Conservation (phyloP, 2,888 invertebrate genomes). For the Calameuta idolon region DNA sequence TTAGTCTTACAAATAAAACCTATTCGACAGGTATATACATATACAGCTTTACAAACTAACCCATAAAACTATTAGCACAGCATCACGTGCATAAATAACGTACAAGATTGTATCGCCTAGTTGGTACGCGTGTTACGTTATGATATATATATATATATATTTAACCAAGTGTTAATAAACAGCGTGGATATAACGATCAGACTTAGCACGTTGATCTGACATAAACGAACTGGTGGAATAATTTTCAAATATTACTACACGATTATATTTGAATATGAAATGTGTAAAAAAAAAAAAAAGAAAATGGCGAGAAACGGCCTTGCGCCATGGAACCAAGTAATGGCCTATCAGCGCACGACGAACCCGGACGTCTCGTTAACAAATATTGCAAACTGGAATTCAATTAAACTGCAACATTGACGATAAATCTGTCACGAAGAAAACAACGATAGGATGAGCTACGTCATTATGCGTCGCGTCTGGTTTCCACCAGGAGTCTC, state of each 20-base stretch:
- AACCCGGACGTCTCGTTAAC: slow-evolving; percentile 29
- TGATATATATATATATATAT: neutral
- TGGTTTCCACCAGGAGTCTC: neutral
- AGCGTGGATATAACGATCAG: neutral
- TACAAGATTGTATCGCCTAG: neutral
- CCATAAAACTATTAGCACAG: neutral
- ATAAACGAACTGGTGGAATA: neutral
- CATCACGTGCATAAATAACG: neutral
- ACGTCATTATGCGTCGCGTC: neutral
- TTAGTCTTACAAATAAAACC: neutral
- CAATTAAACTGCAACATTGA: slow-evolving; percentile 43
- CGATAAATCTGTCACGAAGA: slow-evolving; percentile 42
- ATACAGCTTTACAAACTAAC: neutral
- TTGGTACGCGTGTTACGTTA: neutral
- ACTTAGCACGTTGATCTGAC: neutral
- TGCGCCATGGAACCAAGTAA: slow-evolving; percentile 31
- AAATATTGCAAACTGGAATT: slow-evolving; percentile 34
- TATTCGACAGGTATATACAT: neutral
- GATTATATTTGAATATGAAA: neutral
- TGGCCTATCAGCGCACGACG: slow-evolving; percentile 29
- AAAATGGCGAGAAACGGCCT: neutral
- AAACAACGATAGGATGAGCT: neutral
- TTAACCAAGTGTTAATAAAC: neutral
- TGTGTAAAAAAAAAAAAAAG: neutral
- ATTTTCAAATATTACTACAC: neutral